Percentiles rank a stretch among this genome's conserved stretches.
Conservation (phyloP, 2,113 vertebrate genomes). For the Hypocryptadius cinnamomeus region DNA sequence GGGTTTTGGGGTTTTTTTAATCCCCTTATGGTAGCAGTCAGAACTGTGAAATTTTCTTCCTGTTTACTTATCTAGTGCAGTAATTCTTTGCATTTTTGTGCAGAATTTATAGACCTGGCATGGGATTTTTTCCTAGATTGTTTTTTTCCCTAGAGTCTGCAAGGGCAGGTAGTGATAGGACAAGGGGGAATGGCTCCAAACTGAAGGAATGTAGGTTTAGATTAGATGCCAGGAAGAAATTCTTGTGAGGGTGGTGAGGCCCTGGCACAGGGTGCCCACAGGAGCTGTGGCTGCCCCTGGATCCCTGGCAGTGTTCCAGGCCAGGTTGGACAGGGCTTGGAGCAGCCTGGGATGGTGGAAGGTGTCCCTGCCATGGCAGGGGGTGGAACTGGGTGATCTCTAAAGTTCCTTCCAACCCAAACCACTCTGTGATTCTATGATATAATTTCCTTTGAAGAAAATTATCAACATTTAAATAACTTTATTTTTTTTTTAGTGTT, state of each 20-base stretch:
- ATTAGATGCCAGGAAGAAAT: not conserved
- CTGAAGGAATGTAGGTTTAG: not conserved
- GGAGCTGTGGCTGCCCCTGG: not conserved
- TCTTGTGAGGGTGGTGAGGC: not conserved
- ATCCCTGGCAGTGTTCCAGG: not conserved
- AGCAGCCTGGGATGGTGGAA: not conserved
- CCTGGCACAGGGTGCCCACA: fast-evolving
- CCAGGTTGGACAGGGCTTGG: fast-evolving
- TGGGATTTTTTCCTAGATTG: not conserved
- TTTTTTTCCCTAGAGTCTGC: not conserved
- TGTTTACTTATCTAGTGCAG: not conserved
- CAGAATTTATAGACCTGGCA: not conserved
- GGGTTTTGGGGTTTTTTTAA: fast-evolving
- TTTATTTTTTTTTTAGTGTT: not conserved
- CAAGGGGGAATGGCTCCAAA: not conserved
- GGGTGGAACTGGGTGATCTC: not conserved
- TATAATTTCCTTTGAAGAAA: not conserved
- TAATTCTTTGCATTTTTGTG: not conserved
- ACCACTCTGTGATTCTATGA: not conserved
- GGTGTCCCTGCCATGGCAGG: not conserved
- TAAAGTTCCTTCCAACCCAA: not conserved
- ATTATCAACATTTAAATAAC: not conserved
- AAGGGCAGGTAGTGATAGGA: not conserved
- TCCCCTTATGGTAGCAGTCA: not conserved
- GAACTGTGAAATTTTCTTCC: not conserved